Percentiles rank a stretch among this genome's conserved stretches.
phyloP scores from a whole-genome alignment of 2,888 invertebrate genomes.

The Ophion ellenae region DNA sequence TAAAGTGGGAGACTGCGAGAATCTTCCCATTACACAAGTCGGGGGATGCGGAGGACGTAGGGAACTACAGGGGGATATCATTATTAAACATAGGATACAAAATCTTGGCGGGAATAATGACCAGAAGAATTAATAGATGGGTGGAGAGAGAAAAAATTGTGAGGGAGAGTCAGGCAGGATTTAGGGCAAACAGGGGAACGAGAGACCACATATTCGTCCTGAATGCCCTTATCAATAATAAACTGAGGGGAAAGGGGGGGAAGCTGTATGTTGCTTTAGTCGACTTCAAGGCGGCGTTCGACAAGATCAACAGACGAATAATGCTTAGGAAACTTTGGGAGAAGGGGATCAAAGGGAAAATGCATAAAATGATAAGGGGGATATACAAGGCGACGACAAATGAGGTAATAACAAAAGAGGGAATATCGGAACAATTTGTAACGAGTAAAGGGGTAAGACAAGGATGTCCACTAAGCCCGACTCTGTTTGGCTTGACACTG shows the following conservation, averaged over 20 bases:
- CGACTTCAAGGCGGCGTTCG: no score
- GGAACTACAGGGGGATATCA: no score
- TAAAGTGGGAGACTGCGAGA: no score
- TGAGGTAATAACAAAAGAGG: neutral
- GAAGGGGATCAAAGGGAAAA: slow-evolving; percentile 24
- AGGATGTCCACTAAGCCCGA: slow-evolving; percentile 36
- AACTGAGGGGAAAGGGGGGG: neutral
- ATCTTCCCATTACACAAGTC: no score
- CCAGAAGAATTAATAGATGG: slow-evolving; percentile 30
- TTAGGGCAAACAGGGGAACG: no score
- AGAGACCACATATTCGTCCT: no score
- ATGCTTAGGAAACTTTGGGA: no score
- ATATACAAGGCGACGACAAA: slow-evolving; percentile 40
- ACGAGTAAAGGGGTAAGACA: slow-evolving; percentile 41
- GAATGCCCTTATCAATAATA: no score
- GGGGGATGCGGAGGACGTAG: no score
- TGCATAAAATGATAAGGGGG: slow-evolving; percentile 31
- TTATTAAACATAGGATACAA: neutral
- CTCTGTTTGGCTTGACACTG: no score
- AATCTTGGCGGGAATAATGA: slow-evolving; percentile 7
- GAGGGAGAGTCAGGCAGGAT: neutral
- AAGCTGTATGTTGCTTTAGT: neutral
- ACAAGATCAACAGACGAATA: no score
- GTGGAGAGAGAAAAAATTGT: slow-evolving; percentile 14
- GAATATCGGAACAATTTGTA: slow-evolving; percentile 1